These are phyloP conservation scores for Scomber colias DNA, from an alignment of 2,113 vertebrate genomes.

Conservation along the genomic window DNA sequence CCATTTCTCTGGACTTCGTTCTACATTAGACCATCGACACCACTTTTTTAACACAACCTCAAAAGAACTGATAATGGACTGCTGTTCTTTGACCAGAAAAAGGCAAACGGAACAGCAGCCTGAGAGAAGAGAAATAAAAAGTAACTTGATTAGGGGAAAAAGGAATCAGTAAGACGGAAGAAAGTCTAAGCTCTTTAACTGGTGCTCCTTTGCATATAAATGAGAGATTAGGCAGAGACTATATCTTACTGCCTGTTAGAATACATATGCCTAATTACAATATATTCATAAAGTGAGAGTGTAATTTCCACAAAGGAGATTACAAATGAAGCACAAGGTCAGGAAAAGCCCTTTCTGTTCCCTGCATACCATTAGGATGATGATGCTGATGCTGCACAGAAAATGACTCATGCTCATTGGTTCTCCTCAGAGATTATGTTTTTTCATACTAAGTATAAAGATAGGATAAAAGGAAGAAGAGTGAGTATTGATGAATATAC, in stretches of 20 bases:
- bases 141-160: constrained; percentile 73
- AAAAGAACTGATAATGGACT: constrained; percentile 49
- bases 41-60: constrained; percentile 19
- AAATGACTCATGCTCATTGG: constrained; percentile 70
- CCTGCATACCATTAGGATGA: constrained; percentile 70
- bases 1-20: constrained; percentile 4
- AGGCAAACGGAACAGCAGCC: constrained; percentile 56
- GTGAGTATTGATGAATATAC: constrained; percentile 48
- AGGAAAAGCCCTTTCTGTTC: constrained; percentile 78
- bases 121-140: constrained; percentile 68
- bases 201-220: constrained; percentile 87
- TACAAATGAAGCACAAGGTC: constrained; percentile 85
- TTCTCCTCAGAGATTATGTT: constrained; percentile 65
- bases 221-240: constrained; percentile 88
- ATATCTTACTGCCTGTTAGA: constrained; percentile 87
- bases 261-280: constrained; percentile 90
- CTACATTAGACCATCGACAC: constrained; percentile 16
- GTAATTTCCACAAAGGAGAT: constrained; percentile 89
- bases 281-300: constrained; percentile 88
- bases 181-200: constrained; percentile 86
- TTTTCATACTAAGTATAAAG: constrained; percentile 48
- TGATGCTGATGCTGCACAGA: constrained; percentile 73
- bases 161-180: constrained; percentile 80
- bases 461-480: constrained; percentile 48
- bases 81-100: constrained; percentile 43